Base-by-base conservation (phyloP, 2,888 invertebrate species). In the Abrostola triplasia region DNA sequence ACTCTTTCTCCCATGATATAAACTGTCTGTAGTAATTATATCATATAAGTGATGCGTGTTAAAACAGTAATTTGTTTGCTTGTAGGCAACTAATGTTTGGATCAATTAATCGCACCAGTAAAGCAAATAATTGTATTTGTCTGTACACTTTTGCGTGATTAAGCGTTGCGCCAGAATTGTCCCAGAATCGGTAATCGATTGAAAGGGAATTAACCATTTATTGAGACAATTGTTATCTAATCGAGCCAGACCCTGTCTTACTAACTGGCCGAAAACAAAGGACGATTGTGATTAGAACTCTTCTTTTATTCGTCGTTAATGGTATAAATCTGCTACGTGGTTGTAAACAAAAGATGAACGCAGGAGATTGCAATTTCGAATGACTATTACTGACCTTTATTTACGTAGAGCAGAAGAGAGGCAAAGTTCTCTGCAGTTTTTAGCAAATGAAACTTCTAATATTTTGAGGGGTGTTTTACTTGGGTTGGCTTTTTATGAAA, bases 131-230 rank as follows among this genome's bases (percentile, higher is more conserved):
- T 44, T 35, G 53, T 53, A 42, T 47, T 50, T 60, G 49, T 41
- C 42, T 49, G 35, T 47, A 36, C 55, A 50, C 44, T 67, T 67
- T 60, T 49, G 55, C 38, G 24, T 67, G 59, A 70, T 67, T 71
- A 49, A 55, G 53, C 41, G 49, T 64, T 64, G 51, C 59, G 8
- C 55, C 36, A n/a, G 51, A 50, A 56, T 60, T 57, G 75, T 53
- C 10, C 42, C 55, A 8, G 50, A 69, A 63, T 55, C 41, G 36
- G 52, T 65, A 66, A 69, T 54, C 60, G 41, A 59, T 55, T 61
- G 49, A 38, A 60, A 59, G 61, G 12, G 47, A 36, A 61, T 76
- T 68, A 54, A 64, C 65, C 53, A 59, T 73, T 76, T 48, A 38
- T 67, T 50, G 40, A 58, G 13, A 41, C 53, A 52, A 73, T 61